Evolutionary conservation across 2,888 invertebrate genomes (phyloP).

Genomic region (Perdita meconis): DNA sequence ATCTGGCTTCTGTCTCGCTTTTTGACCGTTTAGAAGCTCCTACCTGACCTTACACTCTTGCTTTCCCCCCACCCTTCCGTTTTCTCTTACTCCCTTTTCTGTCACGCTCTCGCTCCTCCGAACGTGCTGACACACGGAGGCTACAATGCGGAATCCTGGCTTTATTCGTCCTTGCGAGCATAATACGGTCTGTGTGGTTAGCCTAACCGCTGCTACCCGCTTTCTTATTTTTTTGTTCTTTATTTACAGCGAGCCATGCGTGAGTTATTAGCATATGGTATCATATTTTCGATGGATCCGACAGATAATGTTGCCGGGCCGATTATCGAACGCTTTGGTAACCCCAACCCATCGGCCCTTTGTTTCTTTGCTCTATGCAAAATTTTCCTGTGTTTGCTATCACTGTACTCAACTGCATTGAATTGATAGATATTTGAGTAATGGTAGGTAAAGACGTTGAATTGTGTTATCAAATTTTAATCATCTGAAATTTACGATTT

Average conservation of each 20-base stretch:
- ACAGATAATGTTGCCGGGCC: conserved; percentile 72
- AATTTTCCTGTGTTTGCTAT: conserved; percentile 15
- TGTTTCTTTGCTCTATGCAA: conserved; percentile 6
- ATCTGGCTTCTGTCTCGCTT: conserved; percentile 60
- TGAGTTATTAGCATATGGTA: conserved; percentile 82
- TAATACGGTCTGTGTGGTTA: conserved; percentile 75
- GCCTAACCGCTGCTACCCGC: conserved; percentile 63
- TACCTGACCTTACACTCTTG: conserved; percentile 59
- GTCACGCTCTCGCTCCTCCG: background rate
- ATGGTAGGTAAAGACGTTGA: background rate
- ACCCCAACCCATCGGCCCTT: conserved; percentile 4
- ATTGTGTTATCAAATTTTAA: background rate
- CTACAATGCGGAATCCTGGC: conserved; percentile 58
- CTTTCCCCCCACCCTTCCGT: conserved; percentile 14
- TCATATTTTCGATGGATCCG: conserved; percentile 78
- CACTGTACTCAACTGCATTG: conserved; percentile 5
- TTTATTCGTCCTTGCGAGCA: conserved; percentile 72
- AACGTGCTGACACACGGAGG: conserved; percentile 15
- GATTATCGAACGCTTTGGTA: conserved; percentile 67
- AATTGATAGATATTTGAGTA: background rate
- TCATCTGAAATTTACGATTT: too few relatives aligned
- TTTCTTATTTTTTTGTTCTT: conserved; percentile 20
- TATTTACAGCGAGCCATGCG: conserved; percentile 74
- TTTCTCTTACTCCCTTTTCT: conserved; percentile 3
- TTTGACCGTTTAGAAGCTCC: conserved; percentile 60